Conservation (phyloP, 2,888 invertebrate species). For the Coenonympha glycerion region DNA sequence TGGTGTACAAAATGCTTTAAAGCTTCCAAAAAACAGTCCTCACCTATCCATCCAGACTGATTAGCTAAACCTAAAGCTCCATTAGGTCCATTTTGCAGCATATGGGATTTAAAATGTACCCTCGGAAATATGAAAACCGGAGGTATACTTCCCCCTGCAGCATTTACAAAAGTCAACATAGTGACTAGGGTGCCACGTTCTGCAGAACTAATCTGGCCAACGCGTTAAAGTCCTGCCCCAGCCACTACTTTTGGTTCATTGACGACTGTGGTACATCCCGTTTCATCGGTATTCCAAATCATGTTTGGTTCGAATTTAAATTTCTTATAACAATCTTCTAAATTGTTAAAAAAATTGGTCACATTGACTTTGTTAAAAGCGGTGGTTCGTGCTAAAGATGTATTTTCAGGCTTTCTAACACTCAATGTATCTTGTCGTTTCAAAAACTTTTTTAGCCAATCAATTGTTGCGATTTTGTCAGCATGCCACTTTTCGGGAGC, state of each 20-base stretch:
- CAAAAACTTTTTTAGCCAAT: too few species aligned
- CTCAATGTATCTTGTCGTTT: too few species aligned
- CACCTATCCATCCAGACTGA: constrained; percentile 27
- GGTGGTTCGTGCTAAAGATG: too few species aligned
- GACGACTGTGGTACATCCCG: too few species aligned
- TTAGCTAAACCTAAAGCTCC: constrained; percentile 25
- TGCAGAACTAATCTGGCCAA: constrained; percentile 14
- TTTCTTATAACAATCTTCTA: constrained; percentile 20
- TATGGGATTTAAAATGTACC: too few species aligned
- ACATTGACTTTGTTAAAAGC: constrained; percentile 26
- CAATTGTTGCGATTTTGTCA: background rate
- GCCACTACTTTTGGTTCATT: too few species aligned
- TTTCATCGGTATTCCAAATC: constrained; percentile 26
- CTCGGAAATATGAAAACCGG: too few species aligned
- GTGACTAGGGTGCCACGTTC: constrained; percentile 25
- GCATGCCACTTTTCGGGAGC: too few species aligned
- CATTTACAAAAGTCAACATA: constrained; percentile 25
- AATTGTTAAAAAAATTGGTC: constrained; percentile 19
- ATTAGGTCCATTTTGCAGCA: too few species aligned
- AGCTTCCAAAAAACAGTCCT: constrained; percentile 27
- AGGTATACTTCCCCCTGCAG: constrained; percentile 25
- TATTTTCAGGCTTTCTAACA: too few species aligned
- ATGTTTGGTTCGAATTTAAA: constrained; percentile 19
- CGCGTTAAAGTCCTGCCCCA: too few species aligned
- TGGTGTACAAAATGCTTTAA: background rate